Evolutionary conservation across 2,888 invertebrate species (phyloP).

Genomic region (Apamea anceps): DNA sequence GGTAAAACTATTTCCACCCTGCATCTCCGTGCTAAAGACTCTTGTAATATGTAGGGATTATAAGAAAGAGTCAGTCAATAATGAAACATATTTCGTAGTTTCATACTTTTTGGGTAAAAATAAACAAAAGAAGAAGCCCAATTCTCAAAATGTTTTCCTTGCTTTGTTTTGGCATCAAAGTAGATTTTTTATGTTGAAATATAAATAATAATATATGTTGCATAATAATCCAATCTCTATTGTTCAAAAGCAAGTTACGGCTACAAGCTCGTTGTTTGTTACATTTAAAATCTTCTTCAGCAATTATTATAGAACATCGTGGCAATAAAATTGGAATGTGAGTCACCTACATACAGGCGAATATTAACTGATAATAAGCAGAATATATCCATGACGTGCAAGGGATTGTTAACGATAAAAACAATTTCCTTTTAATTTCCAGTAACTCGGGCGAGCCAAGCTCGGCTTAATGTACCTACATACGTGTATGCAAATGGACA

Average conservation of each 20-base stretch:
- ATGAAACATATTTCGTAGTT: neutral
- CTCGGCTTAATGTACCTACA: constrained; percentile 49
- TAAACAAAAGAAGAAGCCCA: neutral
- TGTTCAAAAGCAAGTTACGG: constrained; percentile 31
- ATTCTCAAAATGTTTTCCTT: neutral
- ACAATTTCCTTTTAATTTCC: constrained; percentile 57
- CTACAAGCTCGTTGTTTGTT: constrained; percentile 46
- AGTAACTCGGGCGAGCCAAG: constrained; percentile 61
- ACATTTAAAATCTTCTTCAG: constrained; percentile 26
- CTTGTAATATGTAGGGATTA: neutral
- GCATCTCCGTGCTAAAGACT: neutral
- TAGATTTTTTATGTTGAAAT: neutral
- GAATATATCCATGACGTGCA: constrained; percentile 20
- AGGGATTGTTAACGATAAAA: constrained; percentile 38
- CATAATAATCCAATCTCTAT: constrained; percentile 30
- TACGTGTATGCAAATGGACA: constrained; percentile 57
- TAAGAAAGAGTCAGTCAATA: neutral
- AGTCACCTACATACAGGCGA: neutral
- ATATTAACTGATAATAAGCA: constrained; percentile 11
- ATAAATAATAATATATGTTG: neutral
- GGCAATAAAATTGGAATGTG: constrained; percentile 9
- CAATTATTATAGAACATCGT: constrained; percentile 11
- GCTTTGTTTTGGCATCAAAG: neutral
- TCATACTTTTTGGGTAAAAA: neutral
- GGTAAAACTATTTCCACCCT: constrained; percentile 19